Evolutionary conservation across 1,140 invertebrate genomes (phyloP).

Genomic region (Drosophila sturtevanti): DNA sequence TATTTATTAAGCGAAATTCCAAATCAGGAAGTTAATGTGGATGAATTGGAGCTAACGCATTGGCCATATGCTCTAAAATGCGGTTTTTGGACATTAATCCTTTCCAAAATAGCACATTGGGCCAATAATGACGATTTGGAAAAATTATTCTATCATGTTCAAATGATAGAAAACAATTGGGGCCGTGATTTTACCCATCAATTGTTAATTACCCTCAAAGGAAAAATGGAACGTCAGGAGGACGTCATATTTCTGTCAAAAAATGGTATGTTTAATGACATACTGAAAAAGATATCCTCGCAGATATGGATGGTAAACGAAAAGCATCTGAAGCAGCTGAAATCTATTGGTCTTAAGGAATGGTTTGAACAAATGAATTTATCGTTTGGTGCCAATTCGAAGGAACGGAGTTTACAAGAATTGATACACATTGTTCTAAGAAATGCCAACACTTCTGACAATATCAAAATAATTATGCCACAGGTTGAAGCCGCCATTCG

Average conservation of each 20-base stretch:
- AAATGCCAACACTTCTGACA: slow-evolving; percentile 4
- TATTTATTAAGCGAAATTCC: background rate
- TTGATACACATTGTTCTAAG: background rate
- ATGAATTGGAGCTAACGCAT: background rate
- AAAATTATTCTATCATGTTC: background rate
- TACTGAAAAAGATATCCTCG: background rate
- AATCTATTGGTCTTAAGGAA: background rate
- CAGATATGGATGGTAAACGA: background rate
- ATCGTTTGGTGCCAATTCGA: background rate
- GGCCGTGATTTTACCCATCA: background rate
- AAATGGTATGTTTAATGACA: too few species aligned
- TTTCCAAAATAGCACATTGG: background rate
- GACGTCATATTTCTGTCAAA: background rate
- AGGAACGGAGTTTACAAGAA: background rate
- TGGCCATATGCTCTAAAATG: slow-evolving; percentile 1
- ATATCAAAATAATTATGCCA: background rate
- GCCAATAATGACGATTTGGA: background rate
- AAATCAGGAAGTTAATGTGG: background rate
- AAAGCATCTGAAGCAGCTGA: background rate
- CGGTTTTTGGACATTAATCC: background rate
- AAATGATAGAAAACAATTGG: background rate
- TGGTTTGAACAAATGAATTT: background rate
- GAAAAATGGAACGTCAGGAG: background rate
- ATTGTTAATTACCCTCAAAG: background rate
- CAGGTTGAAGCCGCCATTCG: background rate